These are phyloP conservation scores for Porites rus DNA, from an alignment of 92 coral and sea anemone species.

Conservation along the genomic window DNA sequence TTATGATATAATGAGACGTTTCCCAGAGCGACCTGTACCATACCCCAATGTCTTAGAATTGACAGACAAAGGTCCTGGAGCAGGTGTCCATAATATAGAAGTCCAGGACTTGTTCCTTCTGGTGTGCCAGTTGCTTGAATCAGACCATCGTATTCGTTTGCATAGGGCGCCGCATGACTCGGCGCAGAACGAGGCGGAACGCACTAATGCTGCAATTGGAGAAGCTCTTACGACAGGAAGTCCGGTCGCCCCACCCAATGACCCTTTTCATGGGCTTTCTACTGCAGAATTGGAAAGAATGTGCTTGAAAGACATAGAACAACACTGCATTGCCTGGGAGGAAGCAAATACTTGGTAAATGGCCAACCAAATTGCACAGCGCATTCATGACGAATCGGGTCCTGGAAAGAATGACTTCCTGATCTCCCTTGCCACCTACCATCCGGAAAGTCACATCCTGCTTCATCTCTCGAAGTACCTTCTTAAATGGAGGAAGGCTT, in stretches of 20 bases:
- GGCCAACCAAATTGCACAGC: too few relatives aligned
- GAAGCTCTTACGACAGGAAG: too few relatives aligned
- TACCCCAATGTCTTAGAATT: conserved; percentile 34
- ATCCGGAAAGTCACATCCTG: conserved; percentile 28
- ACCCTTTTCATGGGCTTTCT: too few relatives aligned
- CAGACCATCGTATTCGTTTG: not conserved
- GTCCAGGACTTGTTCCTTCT: conserved; percentile 17
- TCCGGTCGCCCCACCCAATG: too few relatives aligned
- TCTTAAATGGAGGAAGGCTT: conserved; percentile 22
- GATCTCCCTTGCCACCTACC: conserved; percentile 9
- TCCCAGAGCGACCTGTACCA: conserved; percentile 17
- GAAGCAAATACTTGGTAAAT: too few relatives aligned
- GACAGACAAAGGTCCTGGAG: conserved; percentile 52
- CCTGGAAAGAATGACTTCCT: not conserved
- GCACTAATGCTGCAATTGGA: not conserved
- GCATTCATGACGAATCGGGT: too few relatives aligned
- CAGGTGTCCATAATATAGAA: conserved; percentile 20
- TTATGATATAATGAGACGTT: conserved; percentile 6
- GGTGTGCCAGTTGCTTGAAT: not conserved
- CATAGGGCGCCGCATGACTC: conserved; percentile 27
- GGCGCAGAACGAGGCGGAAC: conserved; percentile 34
- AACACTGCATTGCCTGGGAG: too few relatives aligned
- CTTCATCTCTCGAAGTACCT: conserved; percentile 29
- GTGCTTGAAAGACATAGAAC: too few relatives aligned
- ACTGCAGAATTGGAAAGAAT: too few relatives aligned